A percentile compares a stretch with the other conserved stretches of the same genome.
phyloP scores from a whole-genome alignment of 2,113 vertebrate species.

The Anolis sagrei region DNA sequence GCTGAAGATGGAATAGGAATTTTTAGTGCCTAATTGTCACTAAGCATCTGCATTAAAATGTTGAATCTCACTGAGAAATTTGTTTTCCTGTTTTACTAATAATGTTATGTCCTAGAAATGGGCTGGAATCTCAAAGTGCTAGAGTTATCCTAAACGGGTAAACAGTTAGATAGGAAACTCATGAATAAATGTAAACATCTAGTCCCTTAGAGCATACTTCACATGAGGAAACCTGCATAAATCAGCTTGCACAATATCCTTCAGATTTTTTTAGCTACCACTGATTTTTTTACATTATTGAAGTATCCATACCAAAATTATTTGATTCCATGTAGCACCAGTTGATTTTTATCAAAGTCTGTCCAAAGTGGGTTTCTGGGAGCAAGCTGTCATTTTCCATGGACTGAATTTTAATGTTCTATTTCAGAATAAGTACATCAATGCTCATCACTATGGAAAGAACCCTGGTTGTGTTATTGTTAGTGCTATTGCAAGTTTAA shows the following conservation, averaged over 20 bases:
- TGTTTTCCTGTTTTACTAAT: background rate
- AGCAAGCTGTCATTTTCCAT: background rate
- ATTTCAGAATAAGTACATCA: background rate
- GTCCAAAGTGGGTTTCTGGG: background rate
- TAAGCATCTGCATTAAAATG: background rate
- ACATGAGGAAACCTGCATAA: background rate
- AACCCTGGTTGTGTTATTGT: too few species aligned
- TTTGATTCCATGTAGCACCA: background rate
- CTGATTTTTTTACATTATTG: background rate
- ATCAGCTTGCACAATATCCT: background rate
- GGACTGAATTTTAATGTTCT: background rate
- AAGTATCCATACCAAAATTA: background rate
- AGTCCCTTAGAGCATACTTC: background rate
- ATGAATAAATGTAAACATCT: background rate
- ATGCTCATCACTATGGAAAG: too few species aligned
- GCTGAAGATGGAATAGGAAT: background rate
- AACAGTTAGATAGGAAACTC: background rate
- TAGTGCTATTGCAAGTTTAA: too few species aligned
- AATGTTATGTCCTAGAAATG: background rate
- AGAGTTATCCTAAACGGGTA: background rate
- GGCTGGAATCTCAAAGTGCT: background rate
- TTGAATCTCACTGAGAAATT: background rate
- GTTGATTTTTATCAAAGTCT: background rate
- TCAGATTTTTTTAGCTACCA: background rate
- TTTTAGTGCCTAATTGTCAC: background rate